Evolutionary conservation across 1,140 invertebrate genomes (phyloP), one percentile per base, ranked within the genome.

Genomic region (Lycorma delicatula): DNA sequence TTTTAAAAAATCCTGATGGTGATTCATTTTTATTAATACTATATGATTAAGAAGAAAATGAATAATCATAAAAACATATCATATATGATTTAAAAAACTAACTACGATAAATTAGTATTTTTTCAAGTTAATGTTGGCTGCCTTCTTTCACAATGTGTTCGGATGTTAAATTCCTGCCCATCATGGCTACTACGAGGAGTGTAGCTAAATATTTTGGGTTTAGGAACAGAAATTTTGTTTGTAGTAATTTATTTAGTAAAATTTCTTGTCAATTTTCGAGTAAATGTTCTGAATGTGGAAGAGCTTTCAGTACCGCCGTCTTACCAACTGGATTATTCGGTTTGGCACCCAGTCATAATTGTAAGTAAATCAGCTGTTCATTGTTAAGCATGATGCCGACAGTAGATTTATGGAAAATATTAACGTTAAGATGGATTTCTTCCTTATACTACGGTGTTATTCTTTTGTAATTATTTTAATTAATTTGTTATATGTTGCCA

Each of bases 391-490:
- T n/a, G n/a, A n/a, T n/a, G n/a, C n/a, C n/a, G n/a, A n/a, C n/a
- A n/a, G n/a, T n/a, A n/a, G n/a, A n/a, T n/a, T n/a, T n/a, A n/a
- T n/a, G n/a, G n/a, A n/a, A n/a, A n/a, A n/a, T n/a, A n/a, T n/a
- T n/a, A n/a, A n/a, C 28, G 36, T 44, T 38, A 61, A 66, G 68
- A 64, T 31, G 16, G 62, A 69, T 66, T 64, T 66, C 68, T 63
- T 64, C 20, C 44, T 44, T 23, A 22, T 25, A 25, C 12, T 41
- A 20, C 13, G 3, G 1, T 62, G 72, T 72, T 59, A 69, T 70
- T 31, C 71, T 72, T 62, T 72, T 71, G 74, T 73, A 73, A 74
- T 60, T 72, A 70, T 66, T 71, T 71, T 53, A 73, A 1, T 44
- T 44, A 1, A 18, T 9, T 18, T 16, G 18, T 44, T 18, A 44